Evolutionary conservation across 2,888 invertebrate species (phyloP).

Genomic region (Acleris emargana): DNA sequence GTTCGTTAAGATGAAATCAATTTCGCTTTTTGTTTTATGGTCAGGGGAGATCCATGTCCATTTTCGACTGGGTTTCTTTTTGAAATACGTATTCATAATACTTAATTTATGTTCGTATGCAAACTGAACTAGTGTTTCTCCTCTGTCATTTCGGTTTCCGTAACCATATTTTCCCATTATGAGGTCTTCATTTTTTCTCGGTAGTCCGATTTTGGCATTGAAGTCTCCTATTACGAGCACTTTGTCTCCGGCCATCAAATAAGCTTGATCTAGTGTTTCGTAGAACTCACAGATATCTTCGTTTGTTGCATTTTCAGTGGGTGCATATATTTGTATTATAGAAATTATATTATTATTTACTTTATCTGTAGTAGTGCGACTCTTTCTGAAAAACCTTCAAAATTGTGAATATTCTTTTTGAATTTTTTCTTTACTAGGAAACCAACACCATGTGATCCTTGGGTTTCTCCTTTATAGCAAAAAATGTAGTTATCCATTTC

Average conservation of each 20-base stretch:
- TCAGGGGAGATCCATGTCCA: too few species aligned
- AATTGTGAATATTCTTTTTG: constrained; percentile 22
- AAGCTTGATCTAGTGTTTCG: not conserved
- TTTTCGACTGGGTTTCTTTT: too few species aligned
- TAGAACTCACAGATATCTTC: constrained; percentile 1
- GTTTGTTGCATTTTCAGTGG: not conserved
- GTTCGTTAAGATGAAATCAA: too few species aligned
- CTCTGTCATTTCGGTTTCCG: not conserved
- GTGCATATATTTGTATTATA: constrained; percentile 38
- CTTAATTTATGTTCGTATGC: too few species aligned
- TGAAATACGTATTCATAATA: too few species aligned
- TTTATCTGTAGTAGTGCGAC: constrained; percentile 34
- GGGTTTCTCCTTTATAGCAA: constrained; percentile 8
- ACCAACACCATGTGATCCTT: constrained; percentile 36
- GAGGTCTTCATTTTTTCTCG: not conserved
- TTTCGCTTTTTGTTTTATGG: too few species aligned
- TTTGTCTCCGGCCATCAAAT: not conserved
- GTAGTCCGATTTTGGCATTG: constrained; percentile 10
- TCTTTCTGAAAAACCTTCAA: constrained; percentile 14
- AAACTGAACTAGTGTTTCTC: not conserved
- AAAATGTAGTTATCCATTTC: too few species aligned
- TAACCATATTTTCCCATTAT: not conserved
- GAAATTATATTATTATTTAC: constrained; percentile 29
- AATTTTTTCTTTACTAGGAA: constrained; percentile 35
- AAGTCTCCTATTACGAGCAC: not conserved